Percentiles rank a stretch among this genome's conserved stretches.
Conservation (phyloP, 2,888 invertebrate genomes). For the Papilio gigon region DNA sequence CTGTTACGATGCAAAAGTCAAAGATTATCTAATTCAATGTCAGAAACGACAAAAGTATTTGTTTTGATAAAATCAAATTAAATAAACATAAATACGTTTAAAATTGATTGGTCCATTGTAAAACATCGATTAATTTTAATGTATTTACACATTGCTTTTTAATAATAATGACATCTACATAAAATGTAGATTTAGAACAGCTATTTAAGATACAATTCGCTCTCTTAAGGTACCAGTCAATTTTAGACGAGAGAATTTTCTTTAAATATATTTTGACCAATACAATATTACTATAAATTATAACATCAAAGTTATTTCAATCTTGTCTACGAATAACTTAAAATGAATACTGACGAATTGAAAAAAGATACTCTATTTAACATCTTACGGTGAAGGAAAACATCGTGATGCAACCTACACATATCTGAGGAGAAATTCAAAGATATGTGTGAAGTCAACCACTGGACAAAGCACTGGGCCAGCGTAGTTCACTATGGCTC, state of each 20-base stretch:
- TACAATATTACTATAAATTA: no score
- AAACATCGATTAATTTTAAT: slow-evolving; percentile 3
- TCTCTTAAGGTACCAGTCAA: background rate
- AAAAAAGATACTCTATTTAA: no score
- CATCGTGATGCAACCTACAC: no score
- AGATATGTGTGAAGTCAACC: no score
- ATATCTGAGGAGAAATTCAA: no score
- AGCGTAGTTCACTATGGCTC: no score
- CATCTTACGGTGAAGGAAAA: no score
- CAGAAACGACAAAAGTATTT: slow-evolving; percentile 10
- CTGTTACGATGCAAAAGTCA: background rate
- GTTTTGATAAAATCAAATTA: slow-evolving; percentile 8
- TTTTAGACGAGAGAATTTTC: background rate
- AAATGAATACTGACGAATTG: no score
- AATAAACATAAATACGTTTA: slow-evolving; percentile 10
- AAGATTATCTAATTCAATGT: background rate
- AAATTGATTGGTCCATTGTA: slow-evolving; percentile 9
- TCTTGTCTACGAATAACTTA: no score
- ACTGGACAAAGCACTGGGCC: no score
- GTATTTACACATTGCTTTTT: slow-evolving; percentile 6
- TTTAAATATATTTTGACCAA: no score
- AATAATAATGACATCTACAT: background rate
- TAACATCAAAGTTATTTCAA: no score
- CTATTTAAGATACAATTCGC: background rate
- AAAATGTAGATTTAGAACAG: background rate